A percentile compares a stretch with the other conserved stretches of the same genome.
These are phyloP conservation scores for Lasioglossum malachurum DNA, from an alignment of 2,888 invertebrate genomes.

Conservation along the genomic window DNA sequence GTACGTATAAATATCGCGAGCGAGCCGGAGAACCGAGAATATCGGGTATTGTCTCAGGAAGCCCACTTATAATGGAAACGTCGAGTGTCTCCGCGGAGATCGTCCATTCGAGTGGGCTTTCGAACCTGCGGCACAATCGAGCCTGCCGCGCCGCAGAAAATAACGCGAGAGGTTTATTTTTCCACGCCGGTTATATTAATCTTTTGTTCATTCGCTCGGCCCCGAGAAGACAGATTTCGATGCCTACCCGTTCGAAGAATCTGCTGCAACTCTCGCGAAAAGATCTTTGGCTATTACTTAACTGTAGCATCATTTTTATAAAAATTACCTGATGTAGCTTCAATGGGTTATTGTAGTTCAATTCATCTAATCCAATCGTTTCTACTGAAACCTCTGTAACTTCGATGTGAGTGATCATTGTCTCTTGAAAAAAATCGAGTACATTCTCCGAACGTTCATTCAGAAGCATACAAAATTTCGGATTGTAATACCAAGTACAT, in stretches of 20 bases:
- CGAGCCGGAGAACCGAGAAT: conserved; percentile 14
- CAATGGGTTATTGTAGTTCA: too few species aligned
- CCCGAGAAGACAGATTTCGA: neutral
- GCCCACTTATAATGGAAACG: conserved; percentile 27
- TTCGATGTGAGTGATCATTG: neutral
- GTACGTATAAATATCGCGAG: conserved; percentile 50
- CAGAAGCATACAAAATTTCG: neutral
- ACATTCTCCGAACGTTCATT: neutral
- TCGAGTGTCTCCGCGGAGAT: neutral
- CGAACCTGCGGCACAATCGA: neutral
- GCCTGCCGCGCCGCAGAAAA: neutral
- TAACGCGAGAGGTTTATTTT: conserved; percentile 2
- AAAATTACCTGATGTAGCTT: neutral
- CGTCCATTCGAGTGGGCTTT: neutral
- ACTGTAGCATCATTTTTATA: neutral
- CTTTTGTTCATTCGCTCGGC: neutral
- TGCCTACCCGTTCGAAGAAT: neutral
- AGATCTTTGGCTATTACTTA: neutral
- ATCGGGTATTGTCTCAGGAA: conserved; percentile 66
- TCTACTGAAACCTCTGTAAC: neutral
- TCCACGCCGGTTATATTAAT: neutral
- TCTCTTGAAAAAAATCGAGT: neutral
- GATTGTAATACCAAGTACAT: neutral
- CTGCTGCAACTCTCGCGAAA: neutral
- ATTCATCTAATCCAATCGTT: neutral